These are phyloP conservation scores for Thera obeliscata DNA, from an alignment of 2,888 invertebrate genomes.

Conservation along the genomic window DNA sequence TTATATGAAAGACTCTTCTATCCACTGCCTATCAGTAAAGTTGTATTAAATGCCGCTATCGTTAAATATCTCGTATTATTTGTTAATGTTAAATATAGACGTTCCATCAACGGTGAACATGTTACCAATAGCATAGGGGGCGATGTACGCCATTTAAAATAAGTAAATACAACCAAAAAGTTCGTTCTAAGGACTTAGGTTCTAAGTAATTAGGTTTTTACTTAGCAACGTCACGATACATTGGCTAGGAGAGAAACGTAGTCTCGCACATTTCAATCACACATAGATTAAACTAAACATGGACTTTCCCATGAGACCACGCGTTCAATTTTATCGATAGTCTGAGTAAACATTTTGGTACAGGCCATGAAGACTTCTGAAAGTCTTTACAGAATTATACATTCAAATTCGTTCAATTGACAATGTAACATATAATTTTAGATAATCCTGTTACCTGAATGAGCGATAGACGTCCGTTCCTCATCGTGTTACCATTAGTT, in stretches of 20 bases:
- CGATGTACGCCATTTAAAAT: slow-evolving; percentile 67
- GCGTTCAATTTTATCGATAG: slow-evolving; percentile 4
- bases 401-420: slow-evolving; percentile 19
- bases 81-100: slow-evolving; percentile 76
- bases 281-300: slow-evolving; percentile 9
- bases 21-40: slow-evolving; percentile 70
- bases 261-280: slow-evolving; percentile 41
- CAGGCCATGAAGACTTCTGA: slow-evolving; percentile 12
- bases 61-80: slow-evolving; percentile 66
- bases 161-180: slow-evolving; percentile 83
- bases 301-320: slow-evolving; percentile 5
- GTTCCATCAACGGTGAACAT: slow-evolving; percentile 83
- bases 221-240: slow-evolving; percentile 58
- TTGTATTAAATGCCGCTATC: slow-evolving; percentile 66
- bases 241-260: slow-evolving; percentile 43
- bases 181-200: slow-evolving; percentile 84
- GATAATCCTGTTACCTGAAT: slow-evolving; percentile 78
- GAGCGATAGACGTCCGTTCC: slow-evolving; percentile 80
- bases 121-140: slow-evolving; percentile 80
- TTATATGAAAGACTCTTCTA: slow-evolving; percentile 40
- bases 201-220: slow-evolving; percentile 68
- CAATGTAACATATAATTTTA: slow-evolving; percentile 39
- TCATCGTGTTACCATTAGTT: slow-evolving; percentile 83
- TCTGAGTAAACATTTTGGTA: background rate
- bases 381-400: slow-evolving; percentile 15